Evolutionary conservation across 53 echinoderm and acorn worm species (phyloP), one percentile per base, ranked within the genome.

Genomic region (Astropecten irregularis): DNA sequence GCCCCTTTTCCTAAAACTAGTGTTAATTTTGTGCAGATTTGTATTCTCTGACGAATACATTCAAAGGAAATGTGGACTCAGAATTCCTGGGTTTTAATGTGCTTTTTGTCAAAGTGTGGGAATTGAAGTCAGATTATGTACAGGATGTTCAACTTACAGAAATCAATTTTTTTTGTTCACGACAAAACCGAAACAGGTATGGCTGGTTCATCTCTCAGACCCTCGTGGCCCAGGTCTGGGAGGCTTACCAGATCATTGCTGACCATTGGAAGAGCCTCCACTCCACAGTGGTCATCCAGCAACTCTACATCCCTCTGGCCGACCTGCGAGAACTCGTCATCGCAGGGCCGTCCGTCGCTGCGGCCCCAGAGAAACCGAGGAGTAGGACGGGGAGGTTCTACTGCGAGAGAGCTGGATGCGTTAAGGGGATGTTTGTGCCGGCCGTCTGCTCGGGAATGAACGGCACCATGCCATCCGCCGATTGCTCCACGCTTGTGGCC

Each of bases 221-320:
- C 2, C 66, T 93, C 7, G 95, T 95, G 10, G 65, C 34, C 9
- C 49, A 71, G 47, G 64, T 91, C 47, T 95, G 92, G 92, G 77
- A 86, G 39, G 74, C 15, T 16, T 60, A 90, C 10, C 66, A 81
- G 28, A 69, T 89, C 38, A 82, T 93, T 7, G 89, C 83, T 19
- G 95, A 95, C 48, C 95, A 95, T 84, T 95, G 95, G 95, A 85
- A 93, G 22, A 84, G 88, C 26, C 68, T 95, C 11, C 84, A 93
- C 53, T 69, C 74, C 40, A 59, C 83, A 0, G 40, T 72, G 62
- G 49, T 89, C 69, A 85, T 82, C 76, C 7, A 22, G 28, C 35
- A 86, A 29, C 83, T 92, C 30, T 36, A 42, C 59, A 76, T 89
- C 7, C 85, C 89, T 7, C 23, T 59, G 23, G 49, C 18, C 9